Percentiles rank a stretch among this genome's conserved stretches.
Evolutionary conservation across 2,888 invertebrate species (phyloP).

Genomic region (Spatulosminthurus flaviceps): DNA sequence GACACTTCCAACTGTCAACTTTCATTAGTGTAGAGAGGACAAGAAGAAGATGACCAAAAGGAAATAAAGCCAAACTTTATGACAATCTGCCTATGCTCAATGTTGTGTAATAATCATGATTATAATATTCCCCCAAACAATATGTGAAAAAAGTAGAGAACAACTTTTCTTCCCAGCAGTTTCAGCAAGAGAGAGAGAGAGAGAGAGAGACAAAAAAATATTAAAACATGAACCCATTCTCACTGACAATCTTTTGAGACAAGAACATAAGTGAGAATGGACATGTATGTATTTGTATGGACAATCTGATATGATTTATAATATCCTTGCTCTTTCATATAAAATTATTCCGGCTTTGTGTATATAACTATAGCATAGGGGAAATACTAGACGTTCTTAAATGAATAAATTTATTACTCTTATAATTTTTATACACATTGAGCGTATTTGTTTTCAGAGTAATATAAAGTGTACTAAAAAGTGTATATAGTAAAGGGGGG

Average conservation of each 20-base stretch:
- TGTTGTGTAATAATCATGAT: slow-evolving; percentile 30
- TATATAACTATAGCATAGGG: too few species aligned
- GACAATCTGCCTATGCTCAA: slow-evolving; percentile 28
- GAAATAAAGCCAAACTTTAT: slow-evolving; percentile 29
- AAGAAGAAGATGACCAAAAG: background rate
- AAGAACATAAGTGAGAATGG: background rate
- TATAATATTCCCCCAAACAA: slow-evolving; percentile 25
- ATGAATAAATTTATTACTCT: too few species aligned
- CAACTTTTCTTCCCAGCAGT: background rate
- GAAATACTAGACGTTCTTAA: too few species aligned
- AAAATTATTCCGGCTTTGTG: too few species aligned
- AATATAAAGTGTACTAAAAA: too few species aligned
- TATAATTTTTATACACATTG: too few species aligned
- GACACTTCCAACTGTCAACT: background rate
- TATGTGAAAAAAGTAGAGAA: background rate
- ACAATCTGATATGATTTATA: too few species aligned
- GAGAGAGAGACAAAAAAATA: background rate
- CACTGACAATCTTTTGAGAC: background rate
- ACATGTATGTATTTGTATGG: background rate
- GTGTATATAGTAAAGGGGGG: too few species aligned
- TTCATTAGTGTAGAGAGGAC: background rate
- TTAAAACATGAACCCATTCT: background rate
- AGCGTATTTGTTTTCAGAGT: too few species aligned
- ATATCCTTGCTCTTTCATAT: too few species aligned
- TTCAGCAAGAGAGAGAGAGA: background rate